These are phyloP conservation scores for Dimorphilus gyrociliatus DNA, from an alignment of 2,888 invertebrate genomes.

Conservation along the genomic window DNA sequence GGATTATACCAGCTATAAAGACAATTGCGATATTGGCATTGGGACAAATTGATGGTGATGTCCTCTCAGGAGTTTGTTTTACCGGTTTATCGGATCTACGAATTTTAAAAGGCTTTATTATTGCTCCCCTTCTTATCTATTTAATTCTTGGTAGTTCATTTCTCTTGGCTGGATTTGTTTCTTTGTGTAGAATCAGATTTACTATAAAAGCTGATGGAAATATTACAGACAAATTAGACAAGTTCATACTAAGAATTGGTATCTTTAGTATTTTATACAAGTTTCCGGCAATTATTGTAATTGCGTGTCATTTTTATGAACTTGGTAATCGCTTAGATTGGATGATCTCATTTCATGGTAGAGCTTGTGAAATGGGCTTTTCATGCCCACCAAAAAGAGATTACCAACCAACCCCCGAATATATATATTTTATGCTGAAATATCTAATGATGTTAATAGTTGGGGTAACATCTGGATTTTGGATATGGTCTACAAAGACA, in stretches of 20 bases:
- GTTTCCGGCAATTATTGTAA: slow-evolving; percentile 75
- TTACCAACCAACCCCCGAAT: too few relatives aligned
- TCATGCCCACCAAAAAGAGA: too few relatives aligned
- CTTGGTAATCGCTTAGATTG: too few relatives aligned
- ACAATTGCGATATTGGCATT: slow-evolving; percentile 73
- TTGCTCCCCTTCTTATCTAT: slow-evolving; percentile 75
- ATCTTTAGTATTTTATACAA: slow-evolving; percentile 90
- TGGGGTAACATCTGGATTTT: slow-evolving; percentile 86
- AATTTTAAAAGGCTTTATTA: slow-evolving; percentile 66
- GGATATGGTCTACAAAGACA: slow-evolving; percentile 95
- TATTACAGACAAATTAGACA: slow-evolving; percentile 80
- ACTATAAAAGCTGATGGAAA: slow-evolving; percentile 71
- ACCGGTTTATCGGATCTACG: slow-evolving; percentile 80
- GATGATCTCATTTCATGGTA: too few relatives aligned
- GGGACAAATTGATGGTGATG: slow-evolving; percentile 87
- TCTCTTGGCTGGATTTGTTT: slow-evolving; percentile 80
- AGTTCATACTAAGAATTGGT: slow-evolving; percentile 90
- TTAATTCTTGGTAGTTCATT: slow-evolving; percentile 81
- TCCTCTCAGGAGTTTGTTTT: slow-evolving; percentile 84
- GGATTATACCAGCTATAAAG: slow-evolving; percentile 82
- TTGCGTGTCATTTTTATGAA: slow-evolving; percentile 85
- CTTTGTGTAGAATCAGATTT: slow-evolving; percentile 81
- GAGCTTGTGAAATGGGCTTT: too few relatives aligned
- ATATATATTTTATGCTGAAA: slow-evolving; percentile 85
- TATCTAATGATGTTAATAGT: slow-evolving; percentile 90